Evolutionary conservation across 2,888 invertebrate genomes (phyloP).

Genomic region (Cerastoderma edule): DNA sequence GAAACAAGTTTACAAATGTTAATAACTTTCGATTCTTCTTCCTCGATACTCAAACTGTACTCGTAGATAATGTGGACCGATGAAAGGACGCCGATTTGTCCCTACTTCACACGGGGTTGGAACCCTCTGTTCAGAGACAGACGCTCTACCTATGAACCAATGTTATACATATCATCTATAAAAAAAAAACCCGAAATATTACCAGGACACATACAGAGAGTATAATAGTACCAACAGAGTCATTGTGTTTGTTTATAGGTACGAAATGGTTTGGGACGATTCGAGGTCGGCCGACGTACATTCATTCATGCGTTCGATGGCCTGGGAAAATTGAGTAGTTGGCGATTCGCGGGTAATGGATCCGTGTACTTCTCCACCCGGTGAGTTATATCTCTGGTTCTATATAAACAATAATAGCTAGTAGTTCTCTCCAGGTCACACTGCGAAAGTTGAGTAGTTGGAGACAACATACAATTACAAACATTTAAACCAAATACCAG

Average conservation of each 20-base stretch:
- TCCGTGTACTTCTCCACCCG: conserved; percentile 60
- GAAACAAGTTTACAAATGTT: too few species aligned
- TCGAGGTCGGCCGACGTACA: conserved; percentile 60
- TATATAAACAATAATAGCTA: too few species aligned
- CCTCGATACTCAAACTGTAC: too few species aligned
- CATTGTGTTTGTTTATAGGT: conserved; percentile 82
- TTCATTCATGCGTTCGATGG: conserved; percentile 73
- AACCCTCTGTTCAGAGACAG: neutral
- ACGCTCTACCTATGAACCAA: neutral
- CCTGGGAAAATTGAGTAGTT: conserved; percentile 68
- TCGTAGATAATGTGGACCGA: neutral
- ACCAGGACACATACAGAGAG: too few species aligned
- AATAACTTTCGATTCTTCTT: too few species aligned
- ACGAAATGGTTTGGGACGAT: conserved; percentile 71
- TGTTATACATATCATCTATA: neutral
- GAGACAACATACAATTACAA: neutral
- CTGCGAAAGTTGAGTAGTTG: neutral
- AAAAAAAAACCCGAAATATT: too few species aligned
- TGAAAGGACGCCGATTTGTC: neutral
- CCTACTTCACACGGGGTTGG: neutral
- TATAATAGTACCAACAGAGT: too few species aligned
- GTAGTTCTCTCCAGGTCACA: neutral
- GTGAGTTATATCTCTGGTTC: too few species aligned
- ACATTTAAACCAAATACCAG: neutral
- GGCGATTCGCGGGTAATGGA: conserved; percentile 63